phyloP scores from a whole-genome alignment of 2,113 vertebrate genomes.

The Phylloscopus trochiloides region DNA sequence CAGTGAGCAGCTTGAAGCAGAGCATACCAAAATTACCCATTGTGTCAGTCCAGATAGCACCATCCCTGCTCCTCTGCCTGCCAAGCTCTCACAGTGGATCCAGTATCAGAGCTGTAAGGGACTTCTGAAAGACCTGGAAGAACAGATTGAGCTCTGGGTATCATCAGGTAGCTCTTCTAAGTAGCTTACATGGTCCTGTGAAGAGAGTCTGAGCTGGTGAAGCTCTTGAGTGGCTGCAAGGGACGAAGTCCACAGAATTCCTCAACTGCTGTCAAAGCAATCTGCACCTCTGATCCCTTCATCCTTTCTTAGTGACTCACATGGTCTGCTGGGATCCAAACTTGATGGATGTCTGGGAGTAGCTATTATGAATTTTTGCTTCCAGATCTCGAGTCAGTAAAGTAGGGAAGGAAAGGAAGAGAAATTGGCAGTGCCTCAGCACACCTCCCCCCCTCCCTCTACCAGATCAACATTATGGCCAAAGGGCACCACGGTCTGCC shows the following conservation, averaged over 20 bases:
- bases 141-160: neutral
- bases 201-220: neutral
- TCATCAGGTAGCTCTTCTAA: neutral
- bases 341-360: neutral
- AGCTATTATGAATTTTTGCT: neutral
- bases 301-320: neutral
- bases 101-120: neutral
- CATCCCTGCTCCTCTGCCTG: neutral
- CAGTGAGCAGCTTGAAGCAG: neutral
- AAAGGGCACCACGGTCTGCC: neutral
- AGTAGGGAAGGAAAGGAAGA: neutral
- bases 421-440: neutral
- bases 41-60: neutral
- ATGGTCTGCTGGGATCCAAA: neutral
- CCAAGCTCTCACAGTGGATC: neutral
- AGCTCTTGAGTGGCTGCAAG: neutral
- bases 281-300: neutral
- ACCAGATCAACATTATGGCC: neutral
- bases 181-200: neutral
- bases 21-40: neutral
- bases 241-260: neutral
- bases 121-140: neutral
- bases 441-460: neutral
- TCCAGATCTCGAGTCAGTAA: neutral
- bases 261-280: neutral